Conservation (phyloP, 1,140 invertebrate genomes). For the Anoplophora glabripennis region DNA sequence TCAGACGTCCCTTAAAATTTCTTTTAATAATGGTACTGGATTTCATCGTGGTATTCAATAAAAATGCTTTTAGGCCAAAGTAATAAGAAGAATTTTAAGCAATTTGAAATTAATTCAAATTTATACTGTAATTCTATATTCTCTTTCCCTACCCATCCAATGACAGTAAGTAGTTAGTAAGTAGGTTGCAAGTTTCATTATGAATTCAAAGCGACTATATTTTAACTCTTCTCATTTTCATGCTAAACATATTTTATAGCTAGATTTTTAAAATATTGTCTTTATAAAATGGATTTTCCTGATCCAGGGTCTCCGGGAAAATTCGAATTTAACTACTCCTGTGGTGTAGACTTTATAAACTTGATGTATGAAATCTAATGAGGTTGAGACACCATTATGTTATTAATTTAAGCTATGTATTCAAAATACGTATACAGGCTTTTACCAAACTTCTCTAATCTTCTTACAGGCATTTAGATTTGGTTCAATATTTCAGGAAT, state of each 20-base stretch:
- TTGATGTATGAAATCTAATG: constrained; percentile 1
- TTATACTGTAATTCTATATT: constrained; percentile 27
- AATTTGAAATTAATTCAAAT: constrained; percentile 26
- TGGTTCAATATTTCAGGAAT: no score
- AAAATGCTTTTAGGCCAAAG: constrained; percentile 21
- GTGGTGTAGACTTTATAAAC: neutral
- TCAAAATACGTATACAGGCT: neutral
- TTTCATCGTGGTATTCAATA: neutral
- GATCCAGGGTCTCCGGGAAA: constrained; percentile 10
- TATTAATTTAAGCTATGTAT: neutral
- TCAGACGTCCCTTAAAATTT: no score
- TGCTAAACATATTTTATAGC: constrained; percentile 19
- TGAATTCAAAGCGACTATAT: constrained; percentile 15
- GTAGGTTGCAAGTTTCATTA: constrained; percentile 25
- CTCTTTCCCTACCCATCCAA: constrained; percentile 8
- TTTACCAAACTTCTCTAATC: no score
- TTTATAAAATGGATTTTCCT: constrained; percentile 8
- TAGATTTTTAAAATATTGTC: constrained; percentile 13
- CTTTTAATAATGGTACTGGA: neutral
- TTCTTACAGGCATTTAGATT: no score
- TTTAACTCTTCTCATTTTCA: constrained; percentile 24
- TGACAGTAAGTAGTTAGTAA: constrained; percentile 27
- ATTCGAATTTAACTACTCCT: constrained; percentile 7
- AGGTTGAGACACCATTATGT: constrained; percentile 1
- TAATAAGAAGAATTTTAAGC: constrained; percentile 24